Percentiles rank a stretch among this genome's conserved stretches.
Evolutionary conservation across 2,797 vertebrate species (phyloP).

Genomic region (Pseudocheirus occidentalis): DNA sequence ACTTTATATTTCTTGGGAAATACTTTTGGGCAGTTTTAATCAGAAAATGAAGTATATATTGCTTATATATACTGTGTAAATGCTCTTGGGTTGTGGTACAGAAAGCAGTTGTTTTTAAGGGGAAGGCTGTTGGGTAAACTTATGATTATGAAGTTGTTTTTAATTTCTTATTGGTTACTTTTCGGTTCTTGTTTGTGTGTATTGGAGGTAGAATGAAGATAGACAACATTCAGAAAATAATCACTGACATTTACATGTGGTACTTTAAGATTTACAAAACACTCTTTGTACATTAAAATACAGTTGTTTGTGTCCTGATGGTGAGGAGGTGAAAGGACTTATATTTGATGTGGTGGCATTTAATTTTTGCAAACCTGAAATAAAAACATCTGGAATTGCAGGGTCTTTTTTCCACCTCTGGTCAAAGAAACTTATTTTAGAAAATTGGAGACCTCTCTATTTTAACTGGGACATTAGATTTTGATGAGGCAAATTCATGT

Average conservation of each 20-base stretch:
- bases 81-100: neutral
- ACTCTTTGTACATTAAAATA: neutral
- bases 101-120: neutral
- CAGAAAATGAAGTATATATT: slow-evolving; percentile 35
- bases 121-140: neutral
- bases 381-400: slow-evolving; percentile 23
- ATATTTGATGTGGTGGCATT: neutral
- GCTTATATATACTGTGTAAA: neutral
- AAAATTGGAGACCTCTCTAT: neutral
- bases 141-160: slow-evolving; percentile 5
- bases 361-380: slow-evolving; percentile 25
- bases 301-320: neutral
- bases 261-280: neutral
- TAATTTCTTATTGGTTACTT: slow-evolving; percentile 6
- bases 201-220: slow-evolving; percentile 1
- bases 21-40: neutral
- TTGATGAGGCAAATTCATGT: neutral
- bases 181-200: neutral
- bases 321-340: neutral
- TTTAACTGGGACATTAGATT: neutral
- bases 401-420: neutral
- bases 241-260: neutral
- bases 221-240: neutral
- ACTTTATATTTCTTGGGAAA: slow-evolving; percentile 34
- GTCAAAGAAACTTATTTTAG: neutral